phyloP scores from a whole-genome alignment of 2,888 invertebrate genomes.

The Julus scandinavius region DNA sequence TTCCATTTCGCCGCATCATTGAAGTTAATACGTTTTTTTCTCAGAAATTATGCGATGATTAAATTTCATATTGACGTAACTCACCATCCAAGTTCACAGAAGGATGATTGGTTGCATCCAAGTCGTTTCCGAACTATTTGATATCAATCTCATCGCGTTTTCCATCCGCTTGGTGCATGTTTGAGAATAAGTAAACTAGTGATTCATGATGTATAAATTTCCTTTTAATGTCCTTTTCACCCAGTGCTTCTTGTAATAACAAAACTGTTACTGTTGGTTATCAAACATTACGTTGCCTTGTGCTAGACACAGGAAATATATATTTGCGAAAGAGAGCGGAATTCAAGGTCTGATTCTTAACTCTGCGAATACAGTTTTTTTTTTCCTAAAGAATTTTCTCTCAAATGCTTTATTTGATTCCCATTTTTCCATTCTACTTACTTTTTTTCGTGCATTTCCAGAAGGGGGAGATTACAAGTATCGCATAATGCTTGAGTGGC shows the following conservation, averaged over 20 bases:
- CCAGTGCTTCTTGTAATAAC: background rate
- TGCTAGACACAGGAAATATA: background rate
- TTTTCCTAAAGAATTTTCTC: no score
- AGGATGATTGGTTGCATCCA: background rate
- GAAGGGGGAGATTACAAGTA: no score
- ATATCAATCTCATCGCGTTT: background rate
- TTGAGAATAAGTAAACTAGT: background rate
- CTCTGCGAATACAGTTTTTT: background rate
- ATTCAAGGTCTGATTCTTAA: background rate
- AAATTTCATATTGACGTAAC: background rate
- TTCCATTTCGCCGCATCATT: background rate
- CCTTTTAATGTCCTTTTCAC: background rate
- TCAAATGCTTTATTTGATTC: no score
- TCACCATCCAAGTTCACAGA: background rate
- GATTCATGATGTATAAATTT: background rate
- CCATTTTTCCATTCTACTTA: no score
- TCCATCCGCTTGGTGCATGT: background rate
- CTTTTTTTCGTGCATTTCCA: no score
- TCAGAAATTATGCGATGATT: background rate
- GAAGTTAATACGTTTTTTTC: background rate
- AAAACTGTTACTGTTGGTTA: background rate
- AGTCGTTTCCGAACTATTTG: background rate
- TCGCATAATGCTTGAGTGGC: no score
- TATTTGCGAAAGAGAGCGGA: background rate
- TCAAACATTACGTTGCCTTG: background rate